Evolutionary conservation across 1,140 invertebrate genomes (phyloP), one percentile per base, ranked within the genome.

Genomic region (Drosophila repleta): DNA sequence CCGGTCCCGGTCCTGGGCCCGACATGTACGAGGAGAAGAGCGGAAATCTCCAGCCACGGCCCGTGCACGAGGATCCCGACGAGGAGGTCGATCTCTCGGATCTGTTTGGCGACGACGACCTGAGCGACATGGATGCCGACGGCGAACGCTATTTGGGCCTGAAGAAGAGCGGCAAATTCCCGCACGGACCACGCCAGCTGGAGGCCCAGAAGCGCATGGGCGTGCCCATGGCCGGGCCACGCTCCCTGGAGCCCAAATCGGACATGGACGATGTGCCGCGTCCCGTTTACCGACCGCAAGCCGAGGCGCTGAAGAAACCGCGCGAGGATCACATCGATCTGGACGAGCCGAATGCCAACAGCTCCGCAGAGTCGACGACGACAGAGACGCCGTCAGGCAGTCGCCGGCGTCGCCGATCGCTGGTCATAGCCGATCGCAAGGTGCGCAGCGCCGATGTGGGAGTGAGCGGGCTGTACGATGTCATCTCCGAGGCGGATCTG

Each of bases 401-500:
- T 58, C 53, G 71, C 45, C 91, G 90, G 60, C 88, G 90, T 29
- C 93, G 94, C 52, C 93, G 96, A 17, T 95, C 95, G 0, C 93
- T 96, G 1, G 93, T 94, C 0, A 93, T 96, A 11, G 94, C 95
- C 6, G 95, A 96, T 79, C 93, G 96, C 4, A 95, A 96, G 79
- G 95, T 93, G 10, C 94, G 96, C 20, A 96, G 95, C 68, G 96
- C 96, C 2, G 96, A 96, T 88, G 96, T 97, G 10, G 97, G 96
- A 7, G 97, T 97, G 15, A 96, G 95, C 73, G 96, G 96, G 2
- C 94, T 96, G 39, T 98, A 97, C 91, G 96, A 97, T 74, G 97
- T 98, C n/a, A 97, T 98, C 24, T 97, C 96, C 3, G 96, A 97
- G 91, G 96, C 96, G 10, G 97, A 98, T 91, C 92, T 98, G 18